Evolutionary conservation across 2,113 vertebrate species (phyloP).

Genomic region (Vulpes vulpes): DNA sequence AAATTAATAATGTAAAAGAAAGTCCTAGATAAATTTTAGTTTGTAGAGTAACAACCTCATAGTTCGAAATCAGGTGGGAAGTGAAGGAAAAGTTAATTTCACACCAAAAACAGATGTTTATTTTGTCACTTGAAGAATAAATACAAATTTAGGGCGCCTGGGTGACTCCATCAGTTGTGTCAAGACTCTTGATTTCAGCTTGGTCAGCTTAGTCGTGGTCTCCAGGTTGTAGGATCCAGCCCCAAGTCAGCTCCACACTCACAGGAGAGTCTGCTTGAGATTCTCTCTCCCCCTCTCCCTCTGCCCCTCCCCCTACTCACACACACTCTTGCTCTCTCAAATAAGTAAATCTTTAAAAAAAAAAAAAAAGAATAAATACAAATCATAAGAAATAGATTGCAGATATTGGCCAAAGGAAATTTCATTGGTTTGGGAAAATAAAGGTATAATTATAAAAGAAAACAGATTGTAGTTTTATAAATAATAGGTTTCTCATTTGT

Average conservation of each 20-base stretch:
- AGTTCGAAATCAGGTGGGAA: not conserved
- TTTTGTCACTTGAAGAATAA: conserved; percentile 2
- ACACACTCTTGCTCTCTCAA: not conserved
- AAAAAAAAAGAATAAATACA: not conserved
- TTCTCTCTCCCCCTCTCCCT: not conserved
- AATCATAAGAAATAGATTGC: not conserved
- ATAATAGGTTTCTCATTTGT: not conserved
- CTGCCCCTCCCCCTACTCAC: not conserved
- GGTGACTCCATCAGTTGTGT: not conserved
- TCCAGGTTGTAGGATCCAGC: not conserved
- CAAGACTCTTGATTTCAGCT: not conserved
- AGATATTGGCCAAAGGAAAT: conserved; percentile 18
- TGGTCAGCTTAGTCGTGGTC: not conserved
- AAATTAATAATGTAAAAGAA: conserved; percentile 9
- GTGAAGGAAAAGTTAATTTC: conserved; percentile 11
- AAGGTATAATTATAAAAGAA: conserved; percentile 12
- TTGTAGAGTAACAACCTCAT: not conserved
- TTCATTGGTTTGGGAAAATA: conserved; percentile 1
- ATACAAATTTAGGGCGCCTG: not conserved
- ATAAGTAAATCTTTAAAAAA: not conserved
- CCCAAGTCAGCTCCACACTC: not conserved
- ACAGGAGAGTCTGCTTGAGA: not conserved
- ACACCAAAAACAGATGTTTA: not conserved
- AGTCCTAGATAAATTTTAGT: conserved; percentile 21
- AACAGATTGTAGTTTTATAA: conserved; percentile 42